Evolutionary conservation across 2,113 vertebrate species (phyloP).

Genomic region (Myrmecophaga tridactyla): DNA sequence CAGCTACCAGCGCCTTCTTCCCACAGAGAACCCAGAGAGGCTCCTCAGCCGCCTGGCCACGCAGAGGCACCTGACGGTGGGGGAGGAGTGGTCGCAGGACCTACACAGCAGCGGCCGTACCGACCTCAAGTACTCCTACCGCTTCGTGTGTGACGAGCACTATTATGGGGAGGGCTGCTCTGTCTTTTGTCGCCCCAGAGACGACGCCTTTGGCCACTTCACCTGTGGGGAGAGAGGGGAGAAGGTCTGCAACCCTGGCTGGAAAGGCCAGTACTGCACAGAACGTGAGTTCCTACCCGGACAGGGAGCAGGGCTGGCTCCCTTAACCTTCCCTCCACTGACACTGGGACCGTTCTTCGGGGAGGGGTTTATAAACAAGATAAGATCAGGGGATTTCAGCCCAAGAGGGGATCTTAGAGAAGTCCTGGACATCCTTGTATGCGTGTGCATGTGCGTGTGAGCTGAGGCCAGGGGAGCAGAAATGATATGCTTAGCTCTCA

Average conservation of each 20-base stretch:
- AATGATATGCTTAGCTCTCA: neutral
- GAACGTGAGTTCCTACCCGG: conserved; percentile 89
- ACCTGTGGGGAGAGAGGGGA: conserved; percentile 96
- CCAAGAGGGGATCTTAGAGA: neutral
- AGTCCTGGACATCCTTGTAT: neutral
- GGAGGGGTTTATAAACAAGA: rapidly evolving
- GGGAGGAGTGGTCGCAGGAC: conserved; percentile 97
- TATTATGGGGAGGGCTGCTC: conserved; percentile 99
- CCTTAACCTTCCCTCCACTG: neutral
- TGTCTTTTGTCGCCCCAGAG: conserved; percentile 95
- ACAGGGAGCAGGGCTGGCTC: rapidly evolving
- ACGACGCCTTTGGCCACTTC: conserved; percentile 98
- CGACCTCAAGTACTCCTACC: conserved; percentile 97
- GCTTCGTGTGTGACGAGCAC: conserved; percentile 96
- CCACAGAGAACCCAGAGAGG: conserved; percentile 92
- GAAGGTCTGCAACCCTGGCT: conserved; percentile 96
- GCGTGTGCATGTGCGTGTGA: neutral
- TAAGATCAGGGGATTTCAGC: neutral
- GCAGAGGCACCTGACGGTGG: conserved; percentile 95
- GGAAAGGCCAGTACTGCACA: conserved; percentile 98
- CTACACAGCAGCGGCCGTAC: conserved; percentile 92
- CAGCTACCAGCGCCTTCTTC: neutral
- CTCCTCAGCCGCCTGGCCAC: conserved; percentile 96
- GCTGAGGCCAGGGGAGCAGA: neutral
- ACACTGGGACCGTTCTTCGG: neutral